Base-by-base conservation (phyloP, 2,888 invertebrate species). In the Dicranocentrus wangi region DNA sequence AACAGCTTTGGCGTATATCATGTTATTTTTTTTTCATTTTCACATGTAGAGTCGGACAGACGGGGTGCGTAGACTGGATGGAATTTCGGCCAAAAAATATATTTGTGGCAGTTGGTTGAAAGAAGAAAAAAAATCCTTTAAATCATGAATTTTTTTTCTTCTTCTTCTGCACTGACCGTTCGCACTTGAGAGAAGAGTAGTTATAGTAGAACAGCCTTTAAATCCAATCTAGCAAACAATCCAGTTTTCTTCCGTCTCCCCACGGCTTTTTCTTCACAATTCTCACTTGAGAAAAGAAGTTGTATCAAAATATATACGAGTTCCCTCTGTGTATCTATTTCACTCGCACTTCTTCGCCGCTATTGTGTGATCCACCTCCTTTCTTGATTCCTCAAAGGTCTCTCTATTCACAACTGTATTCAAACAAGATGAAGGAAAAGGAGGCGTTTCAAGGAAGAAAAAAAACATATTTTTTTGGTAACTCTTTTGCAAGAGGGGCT, bases 211-310 rank as follows among this genome's bases (percentile, higher is more conserved):
- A 60, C 43, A 68, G 28, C 69, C 69, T 77, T 77, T 77, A 77
- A 77, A 77, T 77, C 76, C 76, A 77, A 77, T 77, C 76, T 77
- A 47, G 43, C 61, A 60, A 77, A 77, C 76, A 77, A 77, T 77
- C 76, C 76, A 77, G 76, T 77, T 77, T 77, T 69, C 53, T 69
- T 53, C 58, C 15, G 1, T 8, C 28, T 69, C 76, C 76, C 68
- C 68, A 77, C 39, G 76, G 69, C 39, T 77, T 77, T n/a, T n/a
- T 69, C 19, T 66, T 69, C 51, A n/a, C n/a, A 77, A 77, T 69
- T 77, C 76, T 69, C 76, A 77, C 60, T 68, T 69, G 68, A 69
- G 68, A 32, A 60, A 77, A 66, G 55, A 7, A 23, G 55, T 55
- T 8, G 32, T 32, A 32, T 32, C 32, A 32, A 32, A 32, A 32